These are phyloP conservation scores for Myxocyprinus asiaticus DNA, from an alignment of 2,113 vertebrate species.

Conservation along the genomic window DNA sequence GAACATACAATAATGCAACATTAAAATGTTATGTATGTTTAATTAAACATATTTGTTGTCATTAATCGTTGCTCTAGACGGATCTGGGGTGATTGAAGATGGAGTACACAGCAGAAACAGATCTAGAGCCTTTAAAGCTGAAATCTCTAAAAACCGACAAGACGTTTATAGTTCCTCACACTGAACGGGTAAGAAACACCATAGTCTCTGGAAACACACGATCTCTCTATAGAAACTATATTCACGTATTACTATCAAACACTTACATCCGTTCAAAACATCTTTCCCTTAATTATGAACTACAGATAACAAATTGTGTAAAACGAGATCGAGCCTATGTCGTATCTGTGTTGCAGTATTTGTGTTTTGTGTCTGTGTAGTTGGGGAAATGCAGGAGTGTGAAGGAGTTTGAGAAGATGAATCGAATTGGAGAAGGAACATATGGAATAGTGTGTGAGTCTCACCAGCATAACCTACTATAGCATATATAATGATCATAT, in stretches of 20 bases:
- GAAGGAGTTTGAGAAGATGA: constrained; percentile 94
- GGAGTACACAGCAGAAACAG: constrained; percentile 66
- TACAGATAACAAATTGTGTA: no score
- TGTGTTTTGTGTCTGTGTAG: constrained; percentile 63
- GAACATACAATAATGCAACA: constrained; percentile 14
- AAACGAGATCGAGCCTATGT: no score
- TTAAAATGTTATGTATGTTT: no score
- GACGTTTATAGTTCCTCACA: constrained; percentile 73
- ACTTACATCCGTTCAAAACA: no score
- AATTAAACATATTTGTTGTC: no score
- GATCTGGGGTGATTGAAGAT: constrained; percentile 39
- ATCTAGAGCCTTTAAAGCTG: constrained; percentile 68
- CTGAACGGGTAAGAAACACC: constrained; percentile 68
- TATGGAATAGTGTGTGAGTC: constrained; percentile 97
- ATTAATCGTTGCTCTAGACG: not conserved
- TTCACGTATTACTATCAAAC: no score
- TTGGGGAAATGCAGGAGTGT: constrained; percentile 92
- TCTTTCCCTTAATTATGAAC: no score
- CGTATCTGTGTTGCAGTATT: no score
- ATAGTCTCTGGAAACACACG: no score
- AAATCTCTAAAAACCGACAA: constrained; percentile 71
- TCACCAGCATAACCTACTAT: not conserved
- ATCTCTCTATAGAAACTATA: no score
- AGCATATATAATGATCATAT: no score
- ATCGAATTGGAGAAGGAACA: constrained; percentile 94